A percentile compares a stretch with the other conserved stretches of the same genome.
These are phyloP conservation scores for Polymixis lichenea DNA, from an alignment of 2,888 invertebrate genomes.

Conservation along the genomic window DNA sequence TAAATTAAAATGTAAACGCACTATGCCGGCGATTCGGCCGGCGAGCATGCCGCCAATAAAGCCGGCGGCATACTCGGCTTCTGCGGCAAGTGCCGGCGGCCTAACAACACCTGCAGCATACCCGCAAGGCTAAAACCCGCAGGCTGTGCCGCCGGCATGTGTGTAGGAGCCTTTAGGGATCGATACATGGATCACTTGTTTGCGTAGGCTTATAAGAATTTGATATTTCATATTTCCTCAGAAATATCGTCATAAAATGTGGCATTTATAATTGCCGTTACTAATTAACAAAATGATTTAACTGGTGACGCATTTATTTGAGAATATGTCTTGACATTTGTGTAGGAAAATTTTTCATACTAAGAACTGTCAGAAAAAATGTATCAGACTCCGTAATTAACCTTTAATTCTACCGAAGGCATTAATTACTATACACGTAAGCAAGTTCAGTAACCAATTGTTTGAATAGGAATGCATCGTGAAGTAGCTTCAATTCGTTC, in stretches of 20 bases:
- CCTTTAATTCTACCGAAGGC: neutral
- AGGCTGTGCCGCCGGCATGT: too few species aligned
- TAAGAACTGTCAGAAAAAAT: conserved; percentile 7
- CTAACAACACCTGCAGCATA: too few species aligned
- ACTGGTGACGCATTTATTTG: conserved; percentile 2
- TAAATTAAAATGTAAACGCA: too few species aligned
- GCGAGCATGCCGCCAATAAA: too few species aligned
- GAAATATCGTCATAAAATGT: neutral
- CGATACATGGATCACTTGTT: too few species aligned
- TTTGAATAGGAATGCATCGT: conserved; percentile 28
- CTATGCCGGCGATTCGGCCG: too few species aligned
- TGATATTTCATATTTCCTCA: conserved; percentile 2
- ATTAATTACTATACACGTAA: conserved; percentile 29
- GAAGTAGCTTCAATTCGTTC: conserved; percentile 40
- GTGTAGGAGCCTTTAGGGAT: too few species aligned
- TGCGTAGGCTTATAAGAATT: neutral
- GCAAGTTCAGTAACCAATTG: neutral
- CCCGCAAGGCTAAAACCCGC: too few species aligned
- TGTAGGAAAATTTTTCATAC: neutral
- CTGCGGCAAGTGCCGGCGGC: too few species aligned
- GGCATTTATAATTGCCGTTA: neutral
- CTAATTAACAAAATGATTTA: neutral
- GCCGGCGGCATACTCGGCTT: too few species aligned
- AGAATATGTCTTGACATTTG: conserved; percentile 26
- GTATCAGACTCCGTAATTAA: conserved; percentile 3